These are phyloP conservation scores for Drosophila sp. DNA, from an alignment of 1,140 invertebrate genomes.

Conservation along the genomic window DNA sequence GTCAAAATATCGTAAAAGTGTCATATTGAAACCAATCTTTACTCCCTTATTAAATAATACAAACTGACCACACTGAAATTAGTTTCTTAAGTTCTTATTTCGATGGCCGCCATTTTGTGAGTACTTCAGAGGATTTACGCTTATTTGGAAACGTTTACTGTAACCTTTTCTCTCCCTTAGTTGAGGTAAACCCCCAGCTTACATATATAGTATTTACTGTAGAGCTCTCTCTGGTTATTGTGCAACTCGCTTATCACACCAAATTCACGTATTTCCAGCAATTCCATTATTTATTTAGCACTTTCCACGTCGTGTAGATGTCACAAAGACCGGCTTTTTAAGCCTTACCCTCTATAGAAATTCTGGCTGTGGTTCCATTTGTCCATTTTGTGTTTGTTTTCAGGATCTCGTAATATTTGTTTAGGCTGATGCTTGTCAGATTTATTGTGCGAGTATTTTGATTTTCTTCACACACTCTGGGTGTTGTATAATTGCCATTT, in stretches of 20 bases:
- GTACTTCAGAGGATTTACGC: conserved; percentile 1
- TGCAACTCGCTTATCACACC: conserved; percentile 49
- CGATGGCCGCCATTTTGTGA: conserved; percentile 18
- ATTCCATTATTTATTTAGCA: conserved; percentile 75
- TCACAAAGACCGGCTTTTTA: conserved; percentile 63
- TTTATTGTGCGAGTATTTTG: too few relatives aligned
- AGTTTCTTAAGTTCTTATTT: not conserved
- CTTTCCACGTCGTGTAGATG: conserved; percentile 57
- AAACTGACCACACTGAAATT: not conserved
- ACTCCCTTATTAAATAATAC: too few relatives aligned
- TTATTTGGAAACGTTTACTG: not conserved
- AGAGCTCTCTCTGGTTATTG: conserved; percentile 6
- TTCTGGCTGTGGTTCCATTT: conserved; percentile 17
- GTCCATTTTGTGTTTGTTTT: conserved; percentile 43
- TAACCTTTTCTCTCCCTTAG: not conserved
- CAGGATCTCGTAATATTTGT: conserved; percentile 74
- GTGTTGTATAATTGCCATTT: conserved; percentile 70
- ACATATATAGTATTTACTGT: conserved; percentile 33
- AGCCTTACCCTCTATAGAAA: conserved; percentile 66
- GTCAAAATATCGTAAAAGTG: too few relatives aligned
- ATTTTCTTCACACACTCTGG: conserved; percentile 12
- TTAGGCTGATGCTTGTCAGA: conserved; percentile 64
- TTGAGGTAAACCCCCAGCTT: conserved; percentile 18
- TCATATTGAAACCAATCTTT: too few relatives aligned
- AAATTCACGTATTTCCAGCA: conserved; percentile 55